A percentile compares a stretch with the other conserved stretches of the same genome.
Conservation (phyloP, 2,113 vertebrate species). For the Cranoglanis bouderius region DNA sequence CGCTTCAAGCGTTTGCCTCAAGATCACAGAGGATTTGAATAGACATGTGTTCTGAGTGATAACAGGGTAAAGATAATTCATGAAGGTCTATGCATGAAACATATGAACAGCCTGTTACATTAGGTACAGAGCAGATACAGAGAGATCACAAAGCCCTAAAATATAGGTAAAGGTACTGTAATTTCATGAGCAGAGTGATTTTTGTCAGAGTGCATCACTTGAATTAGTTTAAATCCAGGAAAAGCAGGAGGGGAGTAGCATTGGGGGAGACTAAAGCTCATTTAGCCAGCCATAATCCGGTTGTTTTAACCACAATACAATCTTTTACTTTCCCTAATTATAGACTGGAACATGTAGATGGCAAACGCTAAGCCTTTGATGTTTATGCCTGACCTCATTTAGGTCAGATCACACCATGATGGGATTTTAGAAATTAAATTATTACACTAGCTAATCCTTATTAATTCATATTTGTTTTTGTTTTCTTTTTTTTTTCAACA, state of each 20-base stretch:
- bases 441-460: slow-evolving; percentile 47
- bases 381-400: slow-evolving; percentile 46
- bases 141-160: background rate
- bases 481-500: slow-evolving; percentile 1
- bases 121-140: background rate
- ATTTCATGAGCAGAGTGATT: background rate
- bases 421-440: slow-evolving; percentile 48
- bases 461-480: slow-evolving; percentile 42
- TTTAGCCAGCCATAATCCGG: slow-evolving; percentile 33
- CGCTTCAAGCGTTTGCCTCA: slow-evolving; percentile 13
- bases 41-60: slow-evolving; percentile 41
- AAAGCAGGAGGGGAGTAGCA: background rate
- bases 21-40: slow-evolving; percentile 44
- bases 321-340: slow-evolving; percentile 43
- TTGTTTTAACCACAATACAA: slow-evolving; percentile 40
- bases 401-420: slow-evolving; percentile 40
- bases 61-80: slow-evolving; percentile 28
- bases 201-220: background rate
- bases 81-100: slow-evolving; percentile 13
- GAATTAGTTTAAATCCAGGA: background rate
- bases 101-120: background rate
- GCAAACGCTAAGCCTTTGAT: slow-evolving; percentile 38
- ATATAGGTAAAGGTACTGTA: background rate
- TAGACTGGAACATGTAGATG: slow-evolving; percentile 36
- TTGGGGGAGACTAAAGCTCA: background rate